Conservation (phyloP, 2,113 vertebrate species). For the Lophura nycthemera region DNA sequence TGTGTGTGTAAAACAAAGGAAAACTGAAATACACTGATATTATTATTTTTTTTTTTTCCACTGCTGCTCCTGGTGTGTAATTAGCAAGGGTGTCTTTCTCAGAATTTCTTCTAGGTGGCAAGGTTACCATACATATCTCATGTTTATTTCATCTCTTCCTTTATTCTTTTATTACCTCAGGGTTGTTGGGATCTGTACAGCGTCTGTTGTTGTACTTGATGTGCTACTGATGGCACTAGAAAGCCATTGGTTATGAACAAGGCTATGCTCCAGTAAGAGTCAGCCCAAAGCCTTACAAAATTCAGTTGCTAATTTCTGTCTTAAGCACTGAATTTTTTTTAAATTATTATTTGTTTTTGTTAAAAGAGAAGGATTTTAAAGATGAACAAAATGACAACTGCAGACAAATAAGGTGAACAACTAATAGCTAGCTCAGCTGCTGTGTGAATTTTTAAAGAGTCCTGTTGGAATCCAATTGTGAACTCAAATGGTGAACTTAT, state of each 20-base stretch:
- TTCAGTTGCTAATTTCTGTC: constrained; percentile 47
- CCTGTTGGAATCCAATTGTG: neutral
- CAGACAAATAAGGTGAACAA: neutral
- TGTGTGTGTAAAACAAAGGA: constrained; percentile 53
- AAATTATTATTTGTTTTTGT: neutral
- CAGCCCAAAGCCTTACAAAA: constrained; percentile 55
- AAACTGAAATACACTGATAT: constrained; percentile 41
- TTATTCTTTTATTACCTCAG: constrained; percentile 38
- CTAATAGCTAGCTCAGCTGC: constrained; percentile 8
- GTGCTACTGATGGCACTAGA: neutral
- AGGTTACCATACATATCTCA: neutral
- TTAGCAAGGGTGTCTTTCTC: constrained; percentile 52
- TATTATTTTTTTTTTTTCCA: constrained; percentile 9
- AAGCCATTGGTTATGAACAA: neutral
- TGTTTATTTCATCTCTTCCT: constrained; percentile 8
- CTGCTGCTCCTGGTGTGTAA: constrained; percentile 63
- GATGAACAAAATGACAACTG: neutral
- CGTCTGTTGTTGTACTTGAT: neutral
- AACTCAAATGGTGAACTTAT: neutral
- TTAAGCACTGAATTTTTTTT: constrained; percentile 37
- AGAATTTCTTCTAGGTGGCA: constrained; percentile 34
- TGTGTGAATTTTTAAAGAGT: neutral
- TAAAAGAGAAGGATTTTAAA: constrained; percentile 16
- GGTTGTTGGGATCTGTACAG: constrained; percentile 44
- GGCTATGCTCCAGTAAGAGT: neutral